These are phyloP conservation scores for Iselma pallidipennis DNA, from an alignment of 2,888 invertebrate species.

Conservation along the genomic window DNA sequence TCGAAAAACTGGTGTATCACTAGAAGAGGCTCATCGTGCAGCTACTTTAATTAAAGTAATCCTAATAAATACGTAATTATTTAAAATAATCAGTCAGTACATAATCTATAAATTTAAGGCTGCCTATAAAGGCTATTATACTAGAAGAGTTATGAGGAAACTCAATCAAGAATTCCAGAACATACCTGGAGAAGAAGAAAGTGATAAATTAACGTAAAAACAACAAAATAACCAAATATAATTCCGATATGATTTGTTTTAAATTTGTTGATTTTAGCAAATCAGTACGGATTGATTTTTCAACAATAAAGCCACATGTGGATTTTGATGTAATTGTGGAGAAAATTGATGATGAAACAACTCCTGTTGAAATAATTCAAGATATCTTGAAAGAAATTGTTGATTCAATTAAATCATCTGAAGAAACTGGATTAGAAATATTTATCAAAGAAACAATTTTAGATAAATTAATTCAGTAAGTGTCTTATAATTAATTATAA, in stretches of 20 bases:
- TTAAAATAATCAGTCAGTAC: neutral
- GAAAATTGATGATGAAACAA: neutral
- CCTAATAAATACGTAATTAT: neutral
- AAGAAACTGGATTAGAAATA: neutral
- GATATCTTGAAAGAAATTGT: neutral
- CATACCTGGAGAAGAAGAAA: slow-evolving; percentile 1
- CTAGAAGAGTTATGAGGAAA: slow-evolving; percentile 44
- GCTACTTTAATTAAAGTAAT: slow-evolving; percentile 52
- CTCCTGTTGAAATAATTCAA: neutral
- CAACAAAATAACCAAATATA: too few species aligned
- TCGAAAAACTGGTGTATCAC: slow-evolving; percentile 48
- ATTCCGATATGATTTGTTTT: too few species aligned
- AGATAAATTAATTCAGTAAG: neutral
- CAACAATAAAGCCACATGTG: slow-evolving; percentile 40
- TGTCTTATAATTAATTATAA: too few species aligned
- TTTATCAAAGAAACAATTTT: neutral
- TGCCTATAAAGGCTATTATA: slow-evolving; percentile 55
- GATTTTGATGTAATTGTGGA: slow-evolving; percentile 31
- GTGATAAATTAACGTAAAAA: too few species aligned
- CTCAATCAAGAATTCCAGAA: slow-evolving; percentile 26
- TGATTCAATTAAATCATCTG: too few species aligned
- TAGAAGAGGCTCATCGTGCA: slow-evolving; percentile 51
- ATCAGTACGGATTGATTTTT: slow-evolving; percentile 38
- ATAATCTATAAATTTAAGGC: slow-evolving; percentile 4
- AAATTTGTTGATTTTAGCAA: slow-evolving; percentile 12